Conservation (phyloP, 2,888 invertebrate genomes). For the Drosophila testacea region DNA sequence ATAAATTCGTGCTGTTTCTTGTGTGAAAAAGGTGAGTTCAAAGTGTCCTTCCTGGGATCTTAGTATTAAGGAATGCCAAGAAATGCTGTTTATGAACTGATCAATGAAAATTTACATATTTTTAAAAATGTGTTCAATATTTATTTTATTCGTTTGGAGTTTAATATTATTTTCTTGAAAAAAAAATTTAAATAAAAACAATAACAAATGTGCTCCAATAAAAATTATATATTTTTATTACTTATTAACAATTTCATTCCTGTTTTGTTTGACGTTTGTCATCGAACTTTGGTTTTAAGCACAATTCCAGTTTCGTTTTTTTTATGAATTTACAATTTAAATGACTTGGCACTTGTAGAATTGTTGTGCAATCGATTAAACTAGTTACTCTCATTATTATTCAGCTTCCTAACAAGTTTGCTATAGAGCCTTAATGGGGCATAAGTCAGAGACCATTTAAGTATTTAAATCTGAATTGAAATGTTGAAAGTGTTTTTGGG, state of each 20-base stretch:
- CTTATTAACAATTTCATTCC: neutral
- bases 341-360: slow-evolving; percentile 52
- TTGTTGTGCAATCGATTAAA: slow-evolving; percentile 29
- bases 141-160: no score
- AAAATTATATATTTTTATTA: neutral
- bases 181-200: neutral
- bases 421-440: slow-evolving; percentile 36
- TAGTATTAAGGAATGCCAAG: neutral
- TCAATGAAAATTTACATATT: neutral
- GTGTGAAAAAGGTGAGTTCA: slow-evolving; percentile 75
- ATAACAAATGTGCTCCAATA: neutral
- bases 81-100: neutral
- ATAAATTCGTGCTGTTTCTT: slow-evolving; percentile 57
- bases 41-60: slow-evolving; percentile 35
- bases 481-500: slow-evolving; percentile 12
- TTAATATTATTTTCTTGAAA: no score
- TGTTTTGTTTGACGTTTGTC: neutral
- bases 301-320: slow-evolving; percentile 19
- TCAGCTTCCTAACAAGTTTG: slow-evolving; percentile 54
- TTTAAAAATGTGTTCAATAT: neutral
- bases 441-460: slow-evolving; percentile 37
- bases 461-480: slow-evolving; percentile 17
- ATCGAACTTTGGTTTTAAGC: neutral
- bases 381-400: slow-evolving; percentile 59
- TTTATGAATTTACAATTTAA: slow-evolving; percentile 38